A percentile compares a stretch with the other conserved stretches of the same genome.
Conservation (phyloP, 2,888 invertebrate species). For the Ectemnius lituratus region DNA sequence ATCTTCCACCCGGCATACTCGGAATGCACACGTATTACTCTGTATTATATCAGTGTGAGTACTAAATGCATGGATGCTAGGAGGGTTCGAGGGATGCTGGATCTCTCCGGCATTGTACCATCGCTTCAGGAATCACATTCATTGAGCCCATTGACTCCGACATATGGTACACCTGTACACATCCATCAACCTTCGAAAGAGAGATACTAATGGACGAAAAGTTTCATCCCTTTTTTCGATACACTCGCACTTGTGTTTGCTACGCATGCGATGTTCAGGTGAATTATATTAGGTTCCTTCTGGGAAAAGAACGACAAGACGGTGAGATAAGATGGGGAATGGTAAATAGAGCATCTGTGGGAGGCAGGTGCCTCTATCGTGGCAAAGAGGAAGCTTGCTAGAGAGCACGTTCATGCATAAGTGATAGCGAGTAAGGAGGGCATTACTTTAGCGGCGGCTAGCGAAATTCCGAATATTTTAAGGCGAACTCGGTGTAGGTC, state of each 20-base stretch:
- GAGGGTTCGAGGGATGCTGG: conserved; percentile 12
- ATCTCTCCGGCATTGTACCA: too few species aligned
- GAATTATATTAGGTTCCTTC: neutral
- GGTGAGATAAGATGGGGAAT: neutral
- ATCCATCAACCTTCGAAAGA: neutral
- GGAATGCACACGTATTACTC: neutral
- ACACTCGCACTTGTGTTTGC: neutral
- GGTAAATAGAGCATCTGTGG: neutral
- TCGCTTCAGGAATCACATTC: too few species aligned
- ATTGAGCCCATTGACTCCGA: too few species aligned
- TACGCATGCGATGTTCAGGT: neutral
- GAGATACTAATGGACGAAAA: too few species aligned
- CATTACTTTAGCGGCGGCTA: conserved; percentile 35
- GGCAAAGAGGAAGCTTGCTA: neutral
- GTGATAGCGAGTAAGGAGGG: conserved; percentile 1
- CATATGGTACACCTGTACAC: neutral
- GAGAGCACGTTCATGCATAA: neutral
- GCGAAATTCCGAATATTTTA: conserved; percentile 41
- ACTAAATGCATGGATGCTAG: neutral
- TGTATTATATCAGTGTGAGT: neutral
- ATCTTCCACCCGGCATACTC: too few species aligned
- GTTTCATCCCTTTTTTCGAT: neutral
- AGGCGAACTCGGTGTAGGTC: conserved; percentile 45
- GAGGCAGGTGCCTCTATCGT: neutral
- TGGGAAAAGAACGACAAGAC: neutral